Evolutionary conservation across 2,113 vertebrate genomes (phyloP).

Genomic region (Balaeniceps rex): DNA sequence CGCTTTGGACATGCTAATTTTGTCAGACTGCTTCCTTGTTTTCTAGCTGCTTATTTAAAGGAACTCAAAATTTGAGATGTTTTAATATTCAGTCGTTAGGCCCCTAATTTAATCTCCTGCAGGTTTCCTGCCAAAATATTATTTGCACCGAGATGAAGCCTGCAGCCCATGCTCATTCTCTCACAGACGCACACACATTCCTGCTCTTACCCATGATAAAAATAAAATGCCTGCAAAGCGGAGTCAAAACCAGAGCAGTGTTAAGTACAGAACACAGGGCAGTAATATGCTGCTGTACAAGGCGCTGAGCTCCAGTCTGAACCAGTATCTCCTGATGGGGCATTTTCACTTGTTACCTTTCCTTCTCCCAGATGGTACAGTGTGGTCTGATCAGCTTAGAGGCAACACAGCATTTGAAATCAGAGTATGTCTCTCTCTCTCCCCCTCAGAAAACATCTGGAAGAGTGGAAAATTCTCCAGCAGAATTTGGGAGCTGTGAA

Average conservation of each 20-base stretch:
- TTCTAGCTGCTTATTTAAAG: constrained; percentile 23
- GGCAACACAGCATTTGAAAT: not conserved
- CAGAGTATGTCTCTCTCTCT: not conserved
- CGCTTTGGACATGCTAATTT: not conserved
- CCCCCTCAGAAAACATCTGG: constrained; percentile 34
- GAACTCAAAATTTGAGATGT: not conserved
- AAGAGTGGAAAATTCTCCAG: constrained; percentile 20
- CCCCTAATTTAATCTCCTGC: constrained; percentile 33
- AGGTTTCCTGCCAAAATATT: constrained; percentile 36
- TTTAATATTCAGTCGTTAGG: not conserved
- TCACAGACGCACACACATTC: not conserved
- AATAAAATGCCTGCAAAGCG: constrained; percentile 33
- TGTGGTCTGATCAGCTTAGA: not conserved
- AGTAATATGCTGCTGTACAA: not conserved
- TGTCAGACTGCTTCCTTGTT: not conserved
- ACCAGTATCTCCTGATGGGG: not conserved
- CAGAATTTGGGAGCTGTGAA: constrained; percentile 32
- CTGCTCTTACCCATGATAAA: constrained; percentile 12
- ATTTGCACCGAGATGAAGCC: constrained; percentile 17
- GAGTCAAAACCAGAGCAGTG: not conserved
- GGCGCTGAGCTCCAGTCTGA: not conserved
- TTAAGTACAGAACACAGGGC: not conserved
- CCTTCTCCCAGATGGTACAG: not conserved
- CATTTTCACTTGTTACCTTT: not conserved
- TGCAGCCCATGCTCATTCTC: not conserved